Evolutionary conservation across 1,140 invertebrate genomes (phyloP).

Genomic region (Drosophila carrolli): DNA sequence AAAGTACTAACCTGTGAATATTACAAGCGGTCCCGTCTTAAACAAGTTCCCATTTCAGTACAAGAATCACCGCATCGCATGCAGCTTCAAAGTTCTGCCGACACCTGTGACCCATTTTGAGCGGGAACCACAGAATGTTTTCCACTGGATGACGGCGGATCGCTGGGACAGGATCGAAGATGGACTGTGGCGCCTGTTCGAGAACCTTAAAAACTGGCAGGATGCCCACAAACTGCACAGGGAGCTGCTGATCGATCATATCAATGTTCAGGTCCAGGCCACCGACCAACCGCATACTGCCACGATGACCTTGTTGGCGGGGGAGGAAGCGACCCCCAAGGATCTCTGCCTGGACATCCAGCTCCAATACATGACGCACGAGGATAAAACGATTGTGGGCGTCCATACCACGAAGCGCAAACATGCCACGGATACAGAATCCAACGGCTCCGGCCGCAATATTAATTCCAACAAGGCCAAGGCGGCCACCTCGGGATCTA

Average conservation of each 20-base stretch:
- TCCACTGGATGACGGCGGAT: conserved; percentile 57
- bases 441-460: neutral
- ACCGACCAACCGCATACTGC: conserved; percentile 3
- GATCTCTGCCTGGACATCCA: conserved; percentile 35
- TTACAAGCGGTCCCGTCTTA: neutral
- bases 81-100: conserved; percentile 54
- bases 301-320: conserved; percentile 5
- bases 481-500: neutral
- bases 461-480: neutral
- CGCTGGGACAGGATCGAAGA: conserved; percentile 51
- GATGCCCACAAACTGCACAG: conserved; percentile 28
- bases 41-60: conserved; percentile 27
- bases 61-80: conserved; percentile 35
- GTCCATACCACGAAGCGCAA: conserved; percentile 17
- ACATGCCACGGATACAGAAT: conserved; percentile 1
- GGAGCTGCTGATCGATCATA: conserved; percentile 51
- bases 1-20: conserved; percentile 16
- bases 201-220: conserved; percentile 5
- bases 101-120: conserved; percentile 22
- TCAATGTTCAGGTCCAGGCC: conserved; percentile 36
- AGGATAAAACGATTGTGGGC: conserved; percentile 7
- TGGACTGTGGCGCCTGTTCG: conserved; percentile 32
- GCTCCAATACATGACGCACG: conserved; percentile 40
- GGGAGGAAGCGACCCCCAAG: neutral
- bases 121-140: conserved; percentile 30